Percentiles rank a stretch among this genome's conserved stretches.
Conservation (phyloP, 2,888 invertebrate species). For the Conistra vaccinii region DNA sequence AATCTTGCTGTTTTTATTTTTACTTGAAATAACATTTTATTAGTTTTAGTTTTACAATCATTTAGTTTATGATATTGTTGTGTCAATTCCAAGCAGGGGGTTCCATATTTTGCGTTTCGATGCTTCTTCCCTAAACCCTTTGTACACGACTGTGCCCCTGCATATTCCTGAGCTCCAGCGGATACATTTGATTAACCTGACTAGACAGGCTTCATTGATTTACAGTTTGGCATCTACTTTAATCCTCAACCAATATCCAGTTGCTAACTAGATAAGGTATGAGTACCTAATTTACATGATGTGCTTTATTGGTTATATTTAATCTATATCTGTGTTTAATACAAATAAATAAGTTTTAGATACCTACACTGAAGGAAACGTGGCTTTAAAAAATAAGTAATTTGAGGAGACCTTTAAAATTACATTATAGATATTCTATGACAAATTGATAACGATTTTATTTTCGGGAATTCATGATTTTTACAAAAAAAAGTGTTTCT, state of each 20-base stretch:
- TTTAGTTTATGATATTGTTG: not conserved
- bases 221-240: slow-evolving; percentile 88
- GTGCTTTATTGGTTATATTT: too few species aligned
- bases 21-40: not conserved
- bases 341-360: not conserved
- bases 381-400: not conserved
- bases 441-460: too few species aligned
- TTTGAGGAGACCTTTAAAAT: not conserved
- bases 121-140: slow-evolving; percentile 17
- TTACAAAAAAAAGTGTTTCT: too few species aligned
- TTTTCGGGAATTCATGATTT: too few species aligned
- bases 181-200: slow-evolving; percentile 90
- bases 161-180: slow-evolving; percentile 84
- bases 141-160: slow-evolving; percentile 74
- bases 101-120: not conserved
- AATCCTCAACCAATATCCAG: slow-evolving; percentile 82
- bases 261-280: slow-evolving; percentile 62
- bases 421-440: too few species aligned
- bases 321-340: too few species aligned
- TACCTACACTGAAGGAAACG: not conserved
- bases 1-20: not conserved
- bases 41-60: too few species aligned
- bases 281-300: slow-evolving; percentile 21
- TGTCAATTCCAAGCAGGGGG: not conserved
- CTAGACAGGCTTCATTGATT: slow-evolving; percentile 90